Percentiles rank a stretch among this genome's conserved stretches.
These are phyloP conservation scores for Drosophila ambigua DNA, from an alignment of 1,140 invertebrate species.

Conservation along the genomic window DNA sequence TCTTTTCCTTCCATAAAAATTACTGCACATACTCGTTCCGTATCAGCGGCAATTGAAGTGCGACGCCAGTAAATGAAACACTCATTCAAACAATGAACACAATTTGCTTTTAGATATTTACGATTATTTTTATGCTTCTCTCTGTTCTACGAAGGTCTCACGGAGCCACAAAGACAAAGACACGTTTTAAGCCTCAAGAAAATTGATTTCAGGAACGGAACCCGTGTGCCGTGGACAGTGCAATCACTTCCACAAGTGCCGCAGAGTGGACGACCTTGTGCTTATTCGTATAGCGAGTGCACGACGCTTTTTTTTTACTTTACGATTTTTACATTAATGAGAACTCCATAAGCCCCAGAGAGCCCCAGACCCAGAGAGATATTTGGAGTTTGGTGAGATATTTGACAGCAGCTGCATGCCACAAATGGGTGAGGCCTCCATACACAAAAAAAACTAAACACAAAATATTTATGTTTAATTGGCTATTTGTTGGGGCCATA, in stretches of 20 bases:
- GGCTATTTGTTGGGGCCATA: conserved; percentile 56
- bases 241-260: conserved; percentile 57
- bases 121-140: conserved; percentile 44
- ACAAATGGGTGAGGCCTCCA: conserved; percentile 62
- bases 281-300: conserved; percentile 36
- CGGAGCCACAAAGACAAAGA: conserved; percentile 32
- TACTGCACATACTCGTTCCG: not conserved
- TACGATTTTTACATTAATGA: conserved; percentile 55
- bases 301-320: conserved; percentile 15
- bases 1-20: conserved; percentile 27
- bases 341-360: conserved; percentile 40
- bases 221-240: conserved; percentile 11
- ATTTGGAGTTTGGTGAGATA: conserved; percentile 29
- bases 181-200: conserved; percentile 21
- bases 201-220: conserved; percentile 42
- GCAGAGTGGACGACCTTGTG: conserved; percentile 63
- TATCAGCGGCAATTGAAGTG: conserved; percentile 30
- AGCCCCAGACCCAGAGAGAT: conserved; percentile 10
- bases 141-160: conserved; percentile 26
- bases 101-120: conserved; percentile 53
- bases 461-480: conserved; percentile 67
- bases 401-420: conserved; percentile 41
- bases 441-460: conserved; percentile 16
- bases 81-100: conserved; percentile 26
- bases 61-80: conserved; percentile 24